Percentiles rank a stretch among this genome's conserved stretches.
Evolutionary conservation across 2,113 vertebrate genomes (phyloP).

Genomic region (Vireo altiloquus): DNA sequence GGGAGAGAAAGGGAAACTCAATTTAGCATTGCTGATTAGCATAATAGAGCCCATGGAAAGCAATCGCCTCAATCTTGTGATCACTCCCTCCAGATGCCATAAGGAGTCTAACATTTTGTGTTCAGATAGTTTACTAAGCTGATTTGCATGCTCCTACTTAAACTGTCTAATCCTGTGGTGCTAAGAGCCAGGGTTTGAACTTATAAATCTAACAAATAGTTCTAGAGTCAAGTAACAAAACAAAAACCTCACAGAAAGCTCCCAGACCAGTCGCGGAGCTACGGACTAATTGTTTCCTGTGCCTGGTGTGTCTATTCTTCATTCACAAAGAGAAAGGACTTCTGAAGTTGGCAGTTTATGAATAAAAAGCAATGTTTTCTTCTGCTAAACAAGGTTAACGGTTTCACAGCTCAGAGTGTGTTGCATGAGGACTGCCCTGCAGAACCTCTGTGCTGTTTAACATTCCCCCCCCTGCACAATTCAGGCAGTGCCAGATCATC

Average conservation of each 20-base stretch:
- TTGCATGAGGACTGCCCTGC: background rate
- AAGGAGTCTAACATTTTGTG: background rate
- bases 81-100: slow-evolving; percentile 18
- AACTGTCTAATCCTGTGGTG: slow-evolving; percentile 14
- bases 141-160: slow-evolving; percentile 64
- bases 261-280: background rate
- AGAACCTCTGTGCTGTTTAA: background rate
- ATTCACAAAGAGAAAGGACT: background rate
- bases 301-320: background rate
- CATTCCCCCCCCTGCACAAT: background rate
- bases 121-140: slow-evolving; percentile 56
- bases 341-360: background rate
- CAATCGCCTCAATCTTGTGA: background rate
- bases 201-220: slow-evolving; percentile 45
- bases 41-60: background rate
- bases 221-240: slow-evolving; percentile 48
- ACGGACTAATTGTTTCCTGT: background rate
- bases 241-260: slow-evolving; percentile 11
- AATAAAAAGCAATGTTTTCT: background rate
- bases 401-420: background rate
- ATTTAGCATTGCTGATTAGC: background rate
- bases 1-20: background rate
- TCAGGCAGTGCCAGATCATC: fast-evolving
- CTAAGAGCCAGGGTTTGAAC: slow-evolving; percentile 35
- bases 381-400: background rate